Evolutionary conservation across 2,113 vertebrate genomes (phyloP).

Genomic region (Tympanuchus pallidicinctus): DNA sequence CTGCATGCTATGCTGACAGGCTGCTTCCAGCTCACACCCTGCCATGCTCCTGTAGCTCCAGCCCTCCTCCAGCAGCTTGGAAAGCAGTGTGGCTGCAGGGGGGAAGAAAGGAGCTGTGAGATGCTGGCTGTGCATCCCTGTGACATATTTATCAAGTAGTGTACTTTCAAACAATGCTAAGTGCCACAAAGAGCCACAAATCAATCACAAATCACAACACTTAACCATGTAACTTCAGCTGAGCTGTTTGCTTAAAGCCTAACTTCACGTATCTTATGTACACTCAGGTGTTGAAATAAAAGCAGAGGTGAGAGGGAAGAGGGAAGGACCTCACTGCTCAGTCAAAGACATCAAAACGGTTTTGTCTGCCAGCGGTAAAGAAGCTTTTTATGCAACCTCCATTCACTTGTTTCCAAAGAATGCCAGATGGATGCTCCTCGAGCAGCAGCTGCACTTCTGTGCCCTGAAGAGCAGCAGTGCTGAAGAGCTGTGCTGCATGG

Average conservation of each 20-base stretch:
- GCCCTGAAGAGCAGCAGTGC: background rate
- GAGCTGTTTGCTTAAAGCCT: background rate
- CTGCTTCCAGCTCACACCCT: background rate
- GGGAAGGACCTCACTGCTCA: background rate
- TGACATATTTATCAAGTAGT: background rate
- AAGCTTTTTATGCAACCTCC: background rate
- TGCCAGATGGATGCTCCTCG: background rate
- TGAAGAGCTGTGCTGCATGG: background rate
- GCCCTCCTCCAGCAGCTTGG: background rate
- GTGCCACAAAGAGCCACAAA: background rate
- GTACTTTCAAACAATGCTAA: background rate
- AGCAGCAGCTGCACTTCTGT: background rate
- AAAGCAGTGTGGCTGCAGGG: background rate
- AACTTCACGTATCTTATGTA: background rate
- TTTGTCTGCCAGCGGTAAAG: background rate
- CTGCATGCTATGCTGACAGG: background rate
- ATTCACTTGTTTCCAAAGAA: background rate
- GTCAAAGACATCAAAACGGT: background rate
- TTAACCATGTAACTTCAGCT: background rate
- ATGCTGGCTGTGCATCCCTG: background rate
- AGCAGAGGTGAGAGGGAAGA: background rate
- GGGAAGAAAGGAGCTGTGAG: background rate
- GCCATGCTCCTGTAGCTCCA: fast-evolving
- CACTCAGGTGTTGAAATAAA: background rate
- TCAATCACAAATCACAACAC: background rate